phyloP scores from a whole-genome alignment of 1,140 invertebrate species.

The Paraescarpia echinospica region DNA sequence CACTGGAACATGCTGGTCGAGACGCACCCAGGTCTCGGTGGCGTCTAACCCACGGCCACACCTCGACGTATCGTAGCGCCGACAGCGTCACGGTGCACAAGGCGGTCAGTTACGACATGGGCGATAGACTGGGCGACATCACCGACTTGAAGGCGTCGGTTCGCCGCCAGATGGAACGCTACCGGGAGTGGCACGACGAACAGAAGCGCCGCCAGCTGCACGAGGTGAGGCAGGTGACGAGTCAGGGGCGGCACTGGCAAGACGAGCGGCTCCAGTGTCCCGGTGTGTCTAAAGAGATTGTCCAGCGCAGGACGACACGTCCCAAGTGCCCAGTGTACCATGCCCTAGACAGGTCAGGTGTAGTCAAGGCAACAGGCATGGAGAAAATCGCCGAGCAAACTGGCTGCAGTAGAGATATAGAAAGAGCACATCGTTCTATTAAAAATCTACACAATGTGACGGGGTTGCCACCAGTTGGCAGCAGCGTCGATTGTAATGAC shows the following conservation, averaged over 20 bases:
- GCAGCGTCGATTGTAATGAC: slow-evolving; percentile 24
- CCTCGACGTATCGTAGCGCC: not conserved
- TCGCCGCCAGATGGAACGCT: slow-evolving; percentile 46
- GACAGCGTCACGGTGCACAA: slow-evolving; percentile 1
- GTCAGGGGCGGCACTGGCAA: not conserved
- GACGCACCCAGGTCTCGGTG: not conserved
- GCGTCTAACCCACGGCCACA: not conserved
- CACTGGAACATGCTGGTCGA: not conserved
- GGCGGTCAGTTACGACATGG: not conserved
- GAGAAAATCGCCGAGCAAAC: not conserved
- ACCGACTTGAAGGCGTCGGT: slow-evolving; percentile 20
- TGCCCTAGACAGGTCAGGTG: not conserved
- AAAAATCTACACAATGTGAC: not conserved
- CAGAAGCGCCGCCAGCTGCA: slow-evolving; percentile 30
- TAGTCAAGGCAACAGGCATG: not conserved
- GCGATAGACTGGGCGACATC: not conserved
- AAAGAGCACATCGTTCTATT: not conserved
- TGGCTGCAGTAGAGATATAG: not conserved
- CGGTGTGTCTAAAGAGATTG: not conserved
- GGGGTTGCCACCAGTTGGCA: not conserved
- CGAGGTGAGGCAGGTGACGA: slow-evolving; percentile 21
- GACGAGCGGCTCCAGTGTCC: not conserved
- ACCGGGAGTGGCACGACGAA: slow-evolving; percentile 42
- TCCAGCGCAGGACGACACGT: not conserved
- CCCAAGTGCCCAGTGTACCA: not conserved